Evolutionary conservation across 2,888 invertebrate genomes (phyloP), one percentile per base, ranked within the genome.

Genomic region (Philereme transversata): DNA sequence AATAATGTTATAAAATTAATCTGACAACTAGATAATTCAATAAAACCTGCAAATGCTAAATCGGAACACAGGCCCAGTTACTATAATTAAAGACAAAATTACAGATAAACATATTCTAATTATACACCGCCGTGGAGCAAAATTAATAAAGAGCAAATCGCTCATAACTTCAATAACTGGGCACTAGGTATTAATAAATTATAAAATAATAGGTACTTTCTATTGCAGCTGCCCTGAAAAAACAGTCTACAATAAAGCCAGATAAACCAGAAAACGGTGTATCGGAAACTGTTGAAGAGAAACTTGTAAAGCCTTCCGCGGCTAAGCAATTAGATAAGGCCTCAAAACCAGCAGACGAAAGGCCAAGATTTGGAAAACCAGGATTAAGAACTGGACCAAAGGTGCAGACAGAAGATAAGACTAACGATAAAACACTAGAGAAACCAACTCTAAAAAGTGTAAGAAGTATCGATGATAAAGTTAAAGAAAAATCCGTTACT

Each of bases 401-500:
- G n/a, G 55, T 41, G 5, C 46, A 72, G 64, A 44, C 68, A 56
- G 79, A 77, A 64, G 83, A 85, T 34, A 84, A 81, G 72, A 44
- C 66, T 54, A 78, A 70, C 65, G 84, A 83, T n/a, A 86, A 87
- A 71, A 36, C 57, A 33, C 74, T 77, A 59, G 88, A 88, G 52
- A 88, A 75, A 76, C 81, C 91, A 45, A 73, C 83, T 36, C 70
- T 90, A 45, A 87, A 74, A 79, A 88, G 81, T 60, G 88, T 90
- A 2, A 84, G 83, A 78, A 90, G 89, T 51, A 87, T 90, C 52
- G 91, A 92, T 77, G 90, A 89, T 10, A 91, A 89, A 73, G 69
- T 77, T 9, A 90, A 88, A 76, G 90, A 90, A 57, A 91, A 91
- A 74, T 85, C 89, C 33, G 89, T 90, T 6, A 90, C 87, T 51